Conservation (phyloP, 2,888 invertebrate species). For the Neria commutata region DNA sequence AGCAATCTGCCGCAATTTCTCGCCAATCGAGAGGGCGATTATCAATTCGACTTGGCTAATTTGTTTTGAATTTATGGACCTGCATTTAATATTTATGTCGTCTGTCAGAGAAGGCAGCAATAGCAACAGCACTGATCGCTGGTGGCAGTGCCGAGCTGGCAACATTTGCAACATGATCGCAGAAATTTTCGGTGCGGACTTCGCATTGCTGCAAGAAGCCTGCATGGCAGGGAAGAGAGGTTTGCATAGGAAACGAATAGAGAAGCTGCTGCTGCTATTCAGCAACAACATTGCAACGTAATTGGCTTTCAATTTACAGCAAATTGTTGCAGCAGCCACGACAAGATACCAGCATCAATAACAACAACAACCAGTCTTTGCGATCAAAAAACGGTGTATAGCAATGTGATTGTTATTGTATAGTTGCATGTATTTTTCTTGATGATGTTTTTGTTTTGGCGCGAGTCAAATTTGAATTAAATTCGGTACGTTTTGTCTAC, state of each 20-base stretch:
- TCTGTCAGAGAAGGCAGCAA: constrained; percentile 11
- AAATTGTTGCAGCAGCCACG: constrained; percentile 55
- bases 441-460: no score
- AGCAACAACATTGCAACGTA: constrained; percentile 42
- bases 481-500: no score
- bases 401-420: no score
- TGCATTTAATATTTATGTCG: constrained; percentile 59
- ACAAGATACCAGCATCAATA: constrained; percentile 25
- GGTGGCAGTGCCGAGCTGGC: no score
- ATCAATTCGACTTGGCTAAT: constrained; percentile 59
- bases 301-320: constrained; percentile 60
- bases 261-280: constrained; percentile 2
- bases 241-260: no score
- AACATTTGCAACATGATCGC: no score
- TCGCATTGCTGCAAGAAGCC: no score
- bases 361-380: constrained; percentile 31
- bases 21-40: constrained; percentile 43
- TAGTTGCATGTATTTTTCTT: no score
- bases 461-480: no score
- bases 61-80: constrained; percentile 60
- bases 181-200: no score
- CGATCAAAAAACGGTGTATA: no score
- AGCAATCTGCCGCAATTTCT: background rate
- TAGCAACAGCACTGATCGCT: constrained; percentile 1
- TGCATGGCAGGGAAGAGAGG: no score